Evolutionary conservation across 2,113 vertebrate species (phyloP), one percentile per base, ranked within the genome.

Genomic region (Ranitomeya imitator): DNA sequence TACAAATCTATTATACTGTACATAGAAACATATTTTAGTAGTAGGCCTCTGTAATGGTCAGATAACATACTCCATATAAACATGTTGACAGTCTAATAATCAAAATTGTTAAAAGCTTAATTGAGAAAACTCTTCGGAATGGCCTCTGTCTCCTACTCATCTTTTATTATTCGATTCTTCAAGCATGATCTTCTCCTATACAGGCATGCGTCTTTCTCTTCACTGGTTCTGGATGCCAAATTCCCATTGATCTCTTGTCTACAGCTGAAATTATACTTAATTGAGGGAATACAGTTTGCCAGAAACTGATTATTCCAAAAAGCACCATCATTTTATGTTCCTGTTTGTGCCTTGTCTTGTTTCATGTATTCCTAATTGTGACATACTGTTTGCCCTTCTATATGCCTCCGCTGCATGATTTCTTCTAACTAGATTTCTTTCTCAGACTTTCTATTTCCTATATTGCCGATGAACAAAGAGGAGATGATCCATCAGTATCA

Each of bases 391-490:
- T 31, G 54, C n/a, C 69, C 15, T 74, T n/a, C 11, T 45, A n/a
- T 63, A 16, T 86, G 60, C 61, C 87, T 67, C 37, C 19, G 16
- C n/a, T 84, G 80, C 60, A 80, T 83, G 74, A 67, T 37, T 21
- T 61, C 77, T 76, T 86, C 81, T 88, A 83, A 88, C 80, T 54
- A 26, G 19, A 83, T 83, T 88, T 84, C 71, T 67, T 71, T 55
- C 60, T 65, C 61, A 54, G 60, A 65, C 59, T 37, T 52, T 88
- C 5, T 23, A 52, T 52, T 83, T 73, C 57, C 80, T 84, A n/a
- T 71, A n/a, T 59, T 81, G 57, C 86, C 54, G 18, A 45, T 26
- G 82, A 59, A 85, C 6, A 69, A 13, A 54, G 61, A 85, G 61
- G 51, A 16, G 54, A 57, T 6, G 18, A 59, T 78, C 37, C 51